phyloP scores from a whole-genome alignment of 37 sponge, comb jelly and placozoan species.

The Dysidea cf. avara region DNA sequence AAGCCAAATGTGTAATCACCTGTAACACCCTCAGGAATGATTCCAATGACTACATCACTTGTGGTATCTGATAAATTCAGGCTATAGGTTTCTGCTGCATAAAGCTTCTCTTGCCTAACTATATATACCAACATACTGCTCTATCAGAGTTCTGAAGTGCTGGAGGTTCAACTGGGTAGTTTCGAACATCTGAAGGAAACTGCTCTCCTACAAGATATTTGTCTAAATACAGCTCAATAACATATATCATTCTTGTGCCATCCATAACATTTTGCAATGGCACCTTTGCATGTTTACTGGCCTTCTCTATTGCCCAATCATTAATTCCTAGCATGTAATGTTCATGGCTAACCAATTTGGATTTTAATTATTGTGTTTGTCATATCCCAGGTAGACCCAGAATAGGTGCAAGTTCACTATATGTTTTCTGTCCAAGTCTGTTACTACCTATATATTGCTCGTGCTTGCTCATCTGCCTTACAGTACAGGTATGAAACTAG shows the following conservation, averaged over 20 bases:
- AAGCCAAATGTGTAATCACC: slow-evolving; percentile 11
- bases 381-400: slow-evolving; percentile 6
- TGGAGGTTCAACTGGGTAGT: no score
- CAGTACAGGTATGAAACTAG: no score
- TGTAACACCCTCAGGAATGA: slow-evolving; percentile 22
- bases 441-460: slow-evolving; percentile 7
- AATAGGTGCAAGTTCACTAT: slow-evolving; percentile 20
- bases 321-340: no score
- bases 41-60: slow-evolving; percentile 18
- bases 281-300: no score
- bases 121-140: neutral
- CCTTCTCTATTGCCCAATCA: no score
- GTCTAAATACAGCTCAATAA: no score
- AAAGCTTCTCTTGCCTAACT: neutral
- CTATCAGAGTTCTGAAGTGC: no score
- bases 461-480: slow-evolving; percentile 24
- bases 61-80: slow-evolving; percentile 23
- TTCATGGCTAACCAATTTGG: neutral
- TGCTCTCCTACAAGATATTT: slow-evolving; percentile 6
- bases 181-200: slow-evolving; percentile 14
- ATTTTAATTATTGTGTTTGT: neutral
- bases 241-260: no score
- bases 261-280: no score
- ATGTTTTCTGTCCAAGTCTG: slow-evolving; percentile 14
- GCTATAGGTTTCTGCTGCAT: slow-evolving; percentile 36